phyloP scores from a whole-genome alignment of 2,113 vertebrate genomes.

The Lynx canadensis region DNA sequence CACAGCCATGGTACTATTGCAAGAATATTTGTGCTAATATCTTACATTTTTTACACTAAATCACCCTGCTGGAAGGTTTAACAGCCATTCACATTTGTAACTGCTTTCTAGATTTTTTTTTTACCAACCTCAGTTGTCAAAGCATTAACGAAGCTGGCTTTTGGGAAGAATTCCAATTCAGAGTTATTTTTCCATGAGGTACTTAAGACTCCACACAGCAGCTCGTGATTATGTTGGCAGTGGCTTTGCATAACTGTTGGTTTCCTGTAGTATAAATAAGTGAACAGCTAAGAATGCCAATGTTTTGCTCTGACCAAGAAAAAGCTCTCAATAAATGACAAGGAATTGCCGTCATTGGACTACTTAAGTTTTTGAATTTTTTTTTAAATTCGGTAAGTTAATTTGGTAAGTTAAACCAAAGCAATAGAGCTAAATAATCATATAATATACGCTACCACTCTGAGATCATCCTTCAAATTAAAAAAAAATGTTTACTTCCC shows the following conservation, averaged over 20 bases:
- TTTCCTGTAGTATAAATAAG: slow-evolving; percentile 78
- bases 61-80: slow-evolving; percentile 73
- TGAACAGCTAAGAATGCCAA: slow-evolving; percentile 74
- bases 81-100: slow-evolving; percentile 75
- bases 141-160: slow-evolving; percentile 70
- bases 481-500: slow-evolving; percentile 41
- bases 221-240: slow-evolving; percentile 81
- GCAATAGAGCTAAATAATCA: slow-evolving; percentile 63
- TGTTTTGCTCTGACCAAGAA: slow-evolving; percentile 76
- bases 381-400: not conserved
- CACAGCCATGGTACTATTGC: slow-evolving; percentile 12
- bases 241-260: slow-evolving; percentile 61
- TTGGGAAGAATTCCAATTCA: slow-evolving; percentile 77
- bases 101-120: slow-evolving; percentile 52
- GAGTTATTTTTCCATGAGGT: slow-evolving; percentile 81
- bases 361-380: slow-evolving; percentile 31
- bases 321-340: slow-evolving; percentile 67
- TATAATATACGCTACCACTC: slow-evolving; percentile 42
- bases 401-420: slow-evolving; percentile 70
- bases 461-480: slow-evolving; percentile 20
- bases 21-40: slow-evolving; percentile 68
- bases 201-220: slow-evolving; percentile 81
- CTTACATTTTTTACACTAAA: slow-evolving; percentile 69
- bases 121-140: slow-evolving; percentile 63
- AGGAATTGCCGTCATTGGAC: slow-evolving; percentile 70